A percentile compares a stretch with the other conserved stretches of the same genome.
These are phyloP conservation scores for Lacerta viridis DNA, from an alignment of 2,797 vertebrate species.

Conservation along the genomic window DNA sequence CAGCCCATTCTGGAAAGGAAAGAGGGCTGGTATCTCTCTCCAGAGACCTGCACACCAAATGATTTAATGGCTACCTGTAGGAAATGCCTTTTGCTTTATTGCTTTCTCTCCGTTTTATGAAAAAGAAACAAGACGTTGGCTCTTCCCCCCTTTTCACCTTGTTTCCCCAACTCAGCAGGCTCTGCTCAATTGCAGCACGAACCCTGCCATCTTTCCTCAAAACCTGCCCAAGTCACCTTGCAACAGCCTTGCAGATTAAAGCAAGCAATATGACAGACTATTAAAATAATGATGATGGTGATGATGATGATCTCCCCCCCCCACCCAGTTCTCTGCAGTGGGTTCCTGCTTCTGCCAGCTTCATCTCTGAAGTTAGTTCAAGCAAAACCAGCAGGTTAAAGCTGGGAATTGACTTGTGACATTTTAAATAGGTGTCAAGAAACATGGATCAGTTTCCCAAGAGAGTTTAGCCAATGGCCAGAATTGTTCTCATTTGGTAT, in stretches of 20 bases:
- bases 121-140: slow-evolving; percentile 36
- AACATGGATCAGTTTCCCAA: slow-evolving; percentile 5
- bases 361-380: slow-evolving; percentile 23
- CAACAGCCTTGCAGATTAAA: not conserved
- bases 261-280: rapidly evolving
- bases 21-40: slow-evolving; percentile 75
- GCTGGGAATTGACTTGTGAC: slow-evolving; percentile 35
- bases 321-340: not conserved
- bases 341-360: slow-evolving; percentile 26
- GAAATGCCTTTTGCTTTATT: slow-evolving; percentile 84
- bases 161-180: slow-evolving; percentile 6
- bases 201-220: not conserved
- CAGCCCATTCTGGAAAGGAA: slow-evolving; percentile 78
- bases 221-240: not conserved
- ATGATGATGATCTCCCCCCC: rapidly evolving
- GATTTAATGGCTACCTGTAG: slow-evolving; percentile 86
- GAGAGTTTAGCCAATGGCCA: slow-evolving; percentile 32
- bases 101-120: slow-evolving; percentile 68
- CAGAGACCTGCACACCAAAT: slow-evolving; percentile 73
- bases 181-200: slow-evolving; percentile 33
- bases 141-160: slow-evolving; percentile 57
- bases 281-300: not conserved
- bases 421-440: slow-evolving; percentile 62
- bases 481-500: not conserved
- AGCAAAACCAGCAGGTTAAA: slow-evolving; percentile 24